These are phyloP conservation scores for Astyanax mexicanus DNA, from an alignment of 2,797 vertebrate genomes.

Conservation along the genomic window DNA sequence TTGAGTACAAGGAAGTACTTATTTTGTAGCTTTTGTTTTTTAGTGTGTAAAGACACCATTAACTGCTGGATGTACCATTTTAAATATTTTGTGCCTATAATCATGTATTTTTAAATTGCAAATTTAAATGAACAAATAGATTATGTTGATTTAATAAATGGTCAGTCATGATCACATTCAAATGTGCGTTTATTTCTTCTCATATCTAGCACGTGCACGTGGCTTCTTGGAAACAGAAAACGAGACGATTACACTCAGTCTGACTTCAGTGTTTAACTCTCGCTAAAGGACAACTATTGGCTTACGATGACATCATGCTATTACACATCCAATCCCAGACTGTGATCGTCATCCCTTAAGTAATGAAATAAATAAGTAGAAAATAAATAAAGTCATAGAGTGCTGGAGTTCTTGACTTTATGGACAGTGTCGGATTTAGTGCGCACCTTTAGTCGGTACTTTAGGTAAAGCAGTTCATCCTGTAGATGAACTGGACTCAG, in stretches of 20 bases:
- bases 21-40: too few species aligned
- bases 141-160: too few species aligned
- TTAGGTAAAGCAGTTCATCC: neutral
- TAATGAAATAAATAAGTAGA: neutral
- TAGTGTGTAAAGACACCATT: too few species aligned
- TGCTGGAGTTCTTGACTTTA: neutral
- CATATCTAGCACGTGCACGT: neutral
- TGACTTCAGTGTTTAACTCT: neutral
- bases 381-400: neutral
- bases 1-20: too few species aligned
- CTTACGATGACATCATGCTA: slow-evolving; percentile 32
- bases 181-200: neutral
- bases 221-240: neutral
- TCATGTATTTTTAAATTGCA: too few species aligned
- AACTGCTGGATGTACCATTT: too few species aligned
- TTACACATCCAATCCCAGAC: slow-evolving; percentile 36
- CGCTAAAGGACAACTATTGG: slow-evolving; percentile 9
- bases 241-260: neutral
- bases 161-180: too few species aligned
- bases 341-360: neutral
- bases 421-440: neutral
- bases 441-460: neutral
- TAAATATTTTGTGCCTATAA: too few species aligned
- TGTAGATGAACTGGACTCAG: slow-evolving; percentile 2
- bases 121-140: too few species aligned